Base-by-base conservation (phyloP, 1,140 invertebrate genomes). In the Scaptomyza montana region DNA sequence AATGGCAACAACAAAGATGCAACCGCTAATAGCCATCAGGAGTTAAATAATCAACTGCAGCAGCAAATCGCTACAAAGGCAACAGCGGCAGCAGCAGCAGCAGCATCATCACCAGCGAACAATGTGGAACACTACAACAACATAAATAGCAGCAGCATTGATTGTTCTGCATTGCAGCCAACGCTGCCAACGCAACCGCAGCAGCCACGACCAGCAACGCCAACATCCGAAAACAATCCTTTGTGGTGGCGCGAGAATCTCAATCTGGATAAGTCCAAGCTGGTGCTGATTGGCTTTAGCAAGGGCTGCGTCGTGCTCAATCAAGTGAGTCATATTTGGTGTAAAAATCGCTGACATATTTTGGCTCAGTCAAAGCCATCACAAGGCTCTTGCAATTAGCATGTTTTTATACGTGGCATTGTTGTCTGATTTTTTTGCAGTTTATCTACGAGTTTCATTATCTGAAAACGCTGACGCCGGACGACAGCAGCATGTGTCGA, bases 231-330 rank as follows among this genome's bases (percentile, higher is more conserved):
- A 8, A 80, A 72, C 50, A 91, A 91, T 91, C 91, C 90, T 1
- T 55, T 92, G 21, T 93, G 92, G 93, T 93, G 93, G 93, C 77
- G 90, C 21, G 91, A 93, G 56, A 92, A 92, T 76, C 74, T 92
- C n/a, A 89, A 93, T 84, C 81, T 94, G 41, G 92, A 94, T 63
- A 90, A 92, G 72, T 90, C 89, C 19, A 92, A 94, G 57, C 90
- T 96, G 63, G 94, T 93, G 51, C 89, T 97, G 61, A 94, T 98
- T 72, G 97, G 96, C 1, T 98, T 98, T 91, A 98, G 97, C 92
- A 98, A 98, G 94, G 97, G 97, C 45, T 98, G 97, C 92, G 96
- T 97, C 47, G 97, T 98, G 59, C 93, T 98, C 61, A 98, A 98
- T 93, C 97, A 98, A 91, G 91, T 92, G 87, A 92, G 91, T 92